These are phyloP conservation scores for Neotoxoptera formosana DNA, from an alignment of 1,140 invertebrate genomes.

Conservation along the genomic window DNA sequence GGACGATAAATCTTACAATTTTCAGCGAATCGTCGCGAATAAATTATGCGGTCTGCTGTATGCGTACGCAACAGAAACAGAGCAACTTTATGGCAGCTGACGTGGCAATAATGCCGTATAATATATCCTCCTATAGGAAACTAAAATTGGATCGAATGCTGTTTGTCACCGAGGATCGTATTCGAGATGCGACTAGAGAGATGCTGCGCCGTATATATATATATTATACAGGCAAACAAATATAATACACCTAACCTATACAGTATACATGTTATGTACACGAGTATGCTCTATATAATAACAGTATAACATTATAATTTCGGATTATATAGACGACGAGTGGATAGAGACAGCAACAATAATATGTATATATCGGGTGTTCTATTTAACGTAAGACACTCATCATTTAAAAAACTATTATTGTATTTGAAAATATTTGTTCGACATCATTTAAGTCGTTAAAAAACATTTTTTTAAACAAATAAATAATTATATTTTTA, in stretches of 20 bases:
- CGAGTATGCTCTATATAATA: no score
- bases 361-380: not conserved
- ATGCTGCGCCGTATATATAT: not conserved
- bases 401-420: no score
- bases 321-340: not conserved
- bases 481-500: no score
- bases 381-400: not conserved
- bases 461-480: no score
- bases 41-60: not conserved
- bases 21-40: not conserved
- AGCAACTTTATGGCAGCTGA: no score
- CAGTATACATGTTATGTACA: no score
- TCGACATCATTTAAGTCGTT: no score
- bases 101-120: not conserved
- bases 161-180: not conserved
- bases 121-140: not conserved
- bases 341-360: not conserved
- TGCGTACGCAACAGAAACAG: not conserved
- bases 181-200: not conserved
- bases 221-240: not conserved
- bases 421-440: no score
- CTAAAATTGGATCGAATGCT: constrained; percentile 46
- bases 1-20: not conserved
- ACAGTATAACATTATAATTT: not conserved
- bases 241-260: no score